A percentile compares a stretch with the other conserved stretches of the same genome.
Conservation (phyloP, 2,888 invertebrate species). For the Gibbula magus region DNA sequence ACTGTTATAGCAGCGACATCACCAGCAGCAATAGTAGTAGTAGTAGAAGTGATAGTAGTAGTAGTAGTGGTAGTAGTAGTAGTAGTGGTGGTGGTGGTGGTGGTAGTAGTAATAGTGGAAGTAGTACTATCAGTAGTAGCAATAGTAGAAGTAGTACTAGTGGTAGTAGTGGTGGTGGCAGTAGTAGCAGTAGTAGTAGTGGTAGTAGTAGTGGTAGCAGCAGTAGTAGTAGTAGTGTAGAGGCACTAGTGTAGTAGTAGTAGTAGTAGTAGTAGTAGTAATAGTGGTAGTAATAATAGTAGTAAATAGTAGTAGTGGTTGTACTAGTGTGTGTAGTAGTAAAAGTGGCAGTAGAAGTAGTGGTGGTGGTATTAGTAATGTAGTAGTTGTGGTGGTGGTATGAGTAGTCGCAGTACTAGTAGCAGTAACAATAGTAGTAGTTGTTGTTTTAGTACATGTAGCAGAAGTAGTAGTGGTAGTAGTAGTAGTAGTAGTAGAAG, state of each 20-base stretch:
- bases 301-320: not conserved
- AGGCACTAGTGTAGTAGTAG: not conserved
- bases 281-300: not conserved
- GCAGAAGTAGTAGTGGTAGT: not conserved
- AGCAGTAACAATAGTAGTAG: not conserved
- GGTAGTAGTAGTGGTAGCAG: not conserved
- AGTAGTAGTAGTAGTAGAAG: not conserved
- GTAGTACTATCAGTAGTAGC: too few species aligned
- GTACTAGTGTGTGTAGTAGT: too few species aligned
- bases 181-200: not conserved
- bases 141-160: too few species aligned
- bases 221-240: not conserved
- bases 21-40: too few species aligned
- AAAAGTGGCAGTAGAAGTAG: not conserved
- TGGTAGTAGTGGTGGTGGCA: too few species aligned
- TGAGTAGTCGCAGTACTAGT: not conserved
- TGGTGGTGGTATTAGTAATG: not conserved
- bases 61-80: too few species aligned
- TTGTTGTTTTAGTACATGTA: not conserved
- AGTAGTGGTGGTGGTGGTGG: too few species aligned
- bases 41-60: too few species aligned
- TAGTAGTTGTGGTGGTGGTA: not conserved
- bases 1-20: too few species aligned
- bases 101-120: too few species aligned
- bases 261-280: not conserved